Evolutionary conservation across 2,888 invertebrate genomes (phyloP), one percentile per base, ranked within the genome.

Genomic region (Ischnus inquisitorius): DNA sequence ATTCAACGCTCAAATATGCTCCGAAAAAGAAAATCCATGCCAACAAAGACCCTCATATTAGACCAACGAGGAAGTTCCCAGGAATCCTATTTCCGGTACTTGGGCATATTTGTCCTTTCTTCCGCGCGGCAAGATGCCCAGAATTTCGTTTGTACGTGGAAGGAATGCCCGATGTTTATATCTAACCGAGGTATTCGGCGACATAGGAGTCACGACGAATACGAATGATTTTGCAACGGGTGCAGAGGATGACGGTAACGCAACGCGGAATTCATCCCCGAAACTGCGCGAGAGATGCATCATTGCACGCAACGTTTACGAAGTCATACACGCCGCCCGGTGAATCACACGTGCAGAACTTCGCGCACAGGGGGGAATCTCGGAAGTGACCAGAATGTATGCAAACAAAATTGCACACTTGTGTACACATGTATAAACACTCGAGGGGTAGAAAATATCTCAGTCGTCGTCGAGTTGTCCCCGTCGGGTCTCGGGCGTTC

Each of bases 361-460:
- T 39, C 28, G 16, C 46, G 8, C 57, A 64, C 22, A 71, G 51
- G 16, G 82, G 82, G 67, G 72, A 82, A 82, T 82, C 78, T 82
- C 82, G 82, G 78, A 82, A 82, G 74, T 82, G 82, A 74, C 82
- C 72, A 78, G 72, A 78, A 57, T 71, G 72, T 78, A 78, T 74
- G 60, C 57, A 51, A 67, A 46, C 69, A 46, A 72, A 65, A 72
- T 48, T 41, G 16, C 25, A 28, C n/a, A 41, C 16, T 22, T n/a
- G 6, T 43, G 48, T 10, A 19, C 4, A 43, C n/a, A 6, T 19
- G 46, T n/a, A 39, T 68, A 48, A 10, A 34, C 19, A 57, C 1
- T 10, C 0, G 19, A 41, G 62, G 39, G 69, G 48, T 62, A 71
- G 25, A 43, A 79, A 72, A 79, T 79, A 65, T 79, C 65, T 54